Conservation (phyloP, 1,140 invertebrate species). For the Cyphomyrmex costatus region DNA sequence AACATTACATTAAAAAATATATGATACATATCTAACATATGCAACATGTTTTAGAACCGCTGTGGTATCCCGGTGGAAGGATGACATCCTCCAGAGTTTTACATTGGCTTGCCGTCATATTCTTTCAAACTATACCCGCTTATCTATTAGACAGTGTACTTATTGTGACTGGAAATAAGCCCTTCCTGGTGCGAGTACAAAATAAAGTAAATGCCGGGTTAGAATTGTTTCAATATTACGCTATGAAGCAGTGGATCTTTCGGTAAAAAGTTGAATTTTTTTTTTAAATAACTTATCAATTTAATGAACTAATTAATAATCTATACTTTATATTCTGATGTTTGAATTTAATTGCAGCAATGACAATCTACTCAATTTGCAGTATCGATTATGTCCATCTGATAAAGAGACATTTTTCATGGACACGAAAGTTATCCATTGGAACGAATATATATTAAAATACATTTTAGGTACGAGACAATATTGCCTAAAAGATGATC, state of each 20-base stretch:
- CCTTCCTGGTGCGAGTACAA: constrained; percentile 91
- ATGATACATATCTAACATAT: not conserved
- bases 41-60: constrained; percentile 82
- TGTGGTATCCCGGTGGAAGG: constrained; percentile 94
- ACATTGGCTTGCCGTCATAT: constrained; percentile 90
- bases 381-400: constrained; percentile 87
- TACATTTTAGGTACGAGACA: constrained; percentile 92
- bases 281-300: not conserved
- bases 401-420: constrained; percentile 89
- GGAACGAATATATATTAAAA: constrained; percentile 90
- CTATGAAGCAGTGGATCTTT: constrained; percentile 94
- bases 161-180: constrained; percentile 90
- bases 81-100: constrained; percentile 90
- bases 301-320: not conserved
- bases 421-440: constrained; percentile 88
- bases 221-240: constrained; percentile 94
- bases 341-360: constrained; percentile 85
- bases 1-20: not conserved
- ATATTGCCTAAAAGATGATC: constrained; percentile 92
- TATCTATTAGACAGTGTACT: constrained; percentile 92
- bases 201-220: constrained; percentile 89
- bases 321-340: not conserved
- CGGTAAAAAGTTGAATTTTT: constrained; percentile 80
- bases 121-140: constrained; percentile 94
- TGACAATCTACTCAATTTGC: constrained; percentile 90